Evolutionary conservation across 2,113 vertebrate species (phyloP).

Genomic region (Perca fluviatilis): DNA sequence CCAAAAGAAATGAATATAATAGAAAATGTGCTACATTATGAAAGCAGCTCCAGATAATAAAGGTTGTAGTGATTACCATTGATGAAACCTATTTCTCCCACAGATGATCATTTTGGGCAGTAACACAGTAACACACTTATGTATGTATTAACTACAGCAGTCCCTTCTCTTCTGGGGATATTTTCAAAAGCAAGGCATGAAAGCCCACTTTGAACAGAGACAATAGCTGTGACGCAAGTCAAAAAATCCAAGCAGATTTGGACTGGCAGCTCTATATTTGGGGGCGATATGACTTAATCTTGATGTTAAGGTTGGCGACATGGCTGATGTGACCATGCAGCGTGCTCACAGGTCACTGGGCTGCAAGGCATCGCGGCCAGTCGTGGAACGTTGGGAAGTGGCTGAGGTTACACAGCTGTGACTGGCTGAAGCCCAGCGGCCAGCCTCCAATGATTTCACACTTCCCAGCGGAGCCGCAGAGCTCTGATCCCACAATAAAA

Average conservation of each 20-base stretch:
- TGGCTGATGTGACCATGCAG: constrained; percentile 42
- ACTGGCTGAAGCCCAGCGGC: constrained; percentile 56
- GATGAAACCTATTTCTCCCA: constrained; percentile 16
- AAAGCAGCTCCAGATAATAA: constrained; percentile 11
- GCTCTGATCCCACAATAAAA: constrained; percentile 56
- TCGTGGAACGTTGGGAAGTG: constrained; percentile 49
- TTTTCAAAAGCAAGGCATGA: constrained; percentile 25
- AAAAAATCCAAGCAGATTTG: constrained; percentile 28
- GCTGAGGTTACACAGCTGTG: constrained; percentile 73
- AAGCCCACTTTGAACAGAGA: constrained; percentile 33
- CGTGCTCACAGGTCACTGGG: constrained; percentile 56
- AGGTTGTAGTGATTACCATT: constrained; percentile 10
- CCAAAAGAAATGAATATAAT: constrained; percentile 2
- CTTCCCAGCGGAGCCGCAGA: constrained; percentile 18
- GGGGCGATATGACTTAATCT: constrained; percentile 50
- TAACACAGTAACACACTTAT: not conserved
- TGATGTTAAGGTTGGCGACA: constrained; percentile 66
- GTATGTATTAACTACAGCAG: not conserved
- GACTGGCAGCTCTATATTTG: constrained; percentile 68
- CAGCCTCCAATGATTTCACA: constrained; percentile 35
- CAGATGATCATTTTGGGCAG: constrained; percentile 20
- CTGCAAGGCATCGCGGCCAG: constrained; percentile 35
- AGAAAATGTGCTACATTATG: not conserved
- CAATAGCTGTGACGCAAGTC: constrained; percentile 31
- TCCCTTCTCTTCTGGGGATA: not conserved